Conservation (phyloP, 2,888 invertebrate species). For the Glyphotaelius pellucidus region DNA sequence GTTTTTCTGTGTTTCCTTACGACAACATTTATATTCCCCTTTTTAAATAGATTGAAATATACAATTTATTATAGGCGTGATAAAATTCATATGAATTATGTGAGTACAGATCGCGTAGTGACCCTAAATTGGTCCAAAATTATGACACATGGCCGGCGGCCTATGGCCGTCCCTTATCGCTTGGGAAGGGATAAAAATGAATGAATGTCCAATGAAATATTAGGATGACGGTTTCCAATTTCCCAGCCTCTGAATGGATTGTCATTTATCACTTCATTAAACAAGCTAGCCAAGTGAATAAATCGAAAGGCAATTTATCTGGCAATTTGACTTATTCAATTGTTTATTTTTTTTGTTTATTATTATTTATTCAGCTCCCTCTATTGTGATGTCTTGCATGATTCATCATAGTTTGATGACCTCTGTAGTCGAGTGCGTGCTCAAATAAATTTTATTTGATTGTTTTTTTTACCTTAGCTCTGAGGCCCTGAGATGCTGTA, state of each 20-base stretch:
- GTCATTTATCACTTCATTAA: not conserved
- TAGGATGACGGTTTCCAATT: not conserved
- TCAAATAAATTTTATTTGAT: no score
- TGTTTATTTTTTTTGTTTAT: not conserved
- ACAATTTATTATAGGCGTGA: not conserved
- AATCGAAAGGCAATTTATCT: not conserved
- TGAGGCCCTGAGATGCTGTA: no score
- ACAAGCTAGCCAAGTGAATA: not conserved
- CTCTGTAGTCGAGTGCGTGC: no score
- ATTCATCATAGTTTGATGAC: no score
- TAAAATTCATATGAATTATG: not conserved
- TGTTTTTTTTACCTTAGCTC: no score
- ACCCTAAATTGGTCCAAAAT: not conserved
- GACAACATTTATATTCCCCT: not conserved
- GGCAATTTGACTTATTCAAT: not conserved
- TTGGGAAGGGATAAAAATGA: not conserved
- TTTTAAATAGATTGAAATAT: not conserved
- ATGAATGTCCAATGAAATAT: not conserved
- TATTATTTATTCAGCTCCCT: no score
- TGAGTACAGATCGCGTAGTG: not conserved
- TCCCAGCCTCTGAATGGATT: not conserved
- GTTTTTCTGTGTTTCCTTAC: not conserved
- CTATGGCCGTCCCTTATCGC: not conserved
- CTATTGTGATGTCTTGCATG: no score
- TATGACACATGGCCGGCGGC: not conserved